Evolutionary conservation across 2,113 vertebrate genomes (phyloP).

Genomic region (Myrmophylax atrothorax): DNA sequence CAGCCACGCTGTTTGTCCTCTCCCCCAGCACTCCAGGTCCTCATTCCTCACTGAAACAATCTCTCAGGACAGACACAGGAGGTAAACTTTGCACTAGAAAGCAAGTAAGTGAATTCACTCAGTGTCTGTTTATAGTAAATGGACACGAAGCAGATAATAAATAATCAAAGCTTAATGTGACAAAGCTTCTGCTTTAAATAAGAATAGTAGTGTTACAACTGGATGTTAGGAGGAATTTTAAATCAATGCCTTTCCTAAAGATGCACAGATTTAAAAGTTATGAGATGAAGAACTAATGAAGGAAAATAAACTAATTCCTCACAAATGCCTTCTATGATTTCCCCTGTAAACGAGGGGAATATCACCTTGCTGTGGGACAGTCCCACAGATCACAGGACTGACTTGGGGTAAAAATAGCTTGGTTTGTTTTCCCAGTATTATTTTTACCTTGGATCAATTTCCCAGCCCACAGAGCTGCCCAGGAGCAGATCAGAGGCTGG

Average conservation of each 20-base stretch:
- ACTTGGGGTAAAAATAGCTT: neutral
- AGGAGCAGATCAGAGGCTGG: neutral
- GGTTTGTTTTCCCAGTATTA: neutral
- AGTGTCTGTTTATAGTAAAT: neutral
- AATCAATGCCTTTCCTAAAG: neutral
- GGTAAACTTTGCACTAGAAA: neutral
- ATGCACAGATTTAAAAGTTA: neutral
- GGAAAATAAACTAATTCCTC: neutral
- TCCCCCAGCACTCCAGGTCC: neutral
- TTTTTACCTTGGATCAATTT: slow-evolving; percentile 6
- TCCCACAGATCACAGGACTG: neutral
- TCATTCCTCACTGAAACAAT: neutral
- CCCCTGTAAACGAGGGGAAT: neutral
- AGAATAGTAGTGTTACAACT: neutral
- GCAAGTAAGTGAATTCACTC: neutral
- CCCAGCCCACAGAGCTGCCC: neutral
- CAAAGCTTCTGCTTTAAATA: neutral
- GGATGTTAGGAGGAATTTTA: neutral
- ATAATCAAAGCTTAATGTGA: neutral
- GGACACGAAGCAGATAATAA: neutral
- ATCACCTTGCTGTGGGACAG: neutral
- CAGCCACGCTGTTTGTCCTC: neutral
- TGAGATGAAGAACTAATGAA: neutral
- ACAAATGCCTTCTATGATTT: neutral
- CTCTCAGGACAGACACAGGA: neutral